Conservation (phyloP, 2,113 vertebrate genomes). For the Gambusia holbrooki region DNA sequence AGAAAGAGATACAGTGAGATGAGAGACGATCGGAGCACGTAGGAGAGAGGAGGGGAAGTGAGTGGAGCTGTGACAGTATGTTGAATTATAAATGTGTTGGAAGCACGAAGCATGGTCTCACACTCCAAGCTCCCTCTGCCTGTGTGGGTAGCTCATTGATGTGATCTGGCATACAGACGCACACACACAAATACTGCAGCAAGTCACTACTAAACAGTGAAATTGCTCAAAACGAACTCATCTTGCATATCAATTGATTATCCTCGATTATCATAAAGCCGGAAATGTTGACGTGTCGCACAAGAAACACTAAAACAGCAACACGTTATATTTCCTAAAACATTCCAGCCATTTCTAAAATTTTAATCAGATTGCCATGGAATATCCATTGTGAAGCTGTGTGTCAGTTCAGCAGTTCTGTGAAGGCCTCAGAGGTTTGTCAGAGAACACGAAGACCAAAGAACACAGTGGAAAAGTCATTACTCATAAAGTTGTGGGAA, state of each 20-base stretch:
- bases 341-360: not conserved
- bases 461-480: not conserved
- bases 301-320: not conserved
- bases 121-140: conserved; percentile 34
- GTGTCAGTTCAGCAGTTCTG: not conserved
- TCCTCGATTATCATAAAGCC: not conserved
- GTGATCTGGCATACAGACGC: conserved; percentile 54
- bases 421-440: too few species aligned
- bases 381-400: not conserved
- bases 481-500: not conserved
- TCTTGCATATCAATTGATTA: not conserved
- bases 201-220: conserved; percentile 28
- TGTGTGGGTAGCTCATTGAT: conserved; percentile 68
- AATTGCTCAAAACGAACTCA: conserved; percentile 19
- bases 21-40: conserved; percentile 19
- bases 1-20: conserved; percentile 42
- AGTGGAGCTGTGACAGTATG: conserved; percentile 54
- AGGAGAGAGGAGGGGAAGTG: conserved; percentile 12
- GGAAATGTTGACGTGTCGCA: not conserved
- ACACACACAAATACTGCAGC: conserved; percentile 27
- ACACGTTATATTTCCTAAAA: not conserved
- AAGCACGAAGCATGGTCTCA: conserved; percentile 53
- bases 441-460: not conserved
- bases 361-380: not conserved
- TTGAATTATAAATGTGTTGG: conserved; percentile 75